Conservation (phyloP, 1,140 invertebrate species). For the Drosophila arizonae region DNA sequence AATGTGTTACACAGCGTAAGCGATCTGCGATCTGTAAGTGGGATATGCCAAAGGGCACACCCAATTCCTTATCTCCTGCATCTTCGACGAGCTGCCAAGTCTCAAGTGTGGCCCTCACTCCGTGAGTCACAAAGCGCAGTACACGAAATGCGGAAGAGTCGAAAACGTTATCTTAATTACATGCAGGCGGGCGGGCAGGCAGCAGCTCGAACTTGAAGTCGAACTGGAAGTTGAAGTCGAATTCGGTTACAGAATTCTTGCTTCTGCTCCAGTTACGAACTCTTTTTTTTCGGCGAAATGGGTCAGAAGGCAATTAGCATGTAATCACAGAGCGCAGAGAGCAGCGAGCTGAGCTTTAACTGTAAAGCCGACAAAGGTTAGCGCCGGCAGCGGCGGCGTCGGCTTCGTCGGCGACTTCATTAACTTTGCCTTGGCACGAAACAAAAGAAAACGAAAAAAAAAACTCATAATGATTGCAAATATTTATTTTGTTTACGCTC, state of each 20-base stretch:
- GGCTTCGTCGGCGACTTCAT: slow-evolving; percentile 19
- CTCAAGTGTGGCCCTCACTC: slow-evolving; percentile 44
- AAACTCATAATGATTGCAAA: slow-evolving; percentile 59
- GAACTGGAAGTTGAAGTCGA: slow-evolving; percentile 23
- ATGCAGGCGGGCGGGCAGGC: slow-evolving; percentile 52
- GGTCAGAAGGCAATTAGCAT: slow-evolving; percentile 76
- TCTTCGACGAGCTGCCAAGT: slow-evolving; percentile 55
- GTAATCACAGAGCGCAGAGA: slow-evolving; percentile 55
- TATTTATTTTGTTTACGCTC: slow-evolving; percentile 61
- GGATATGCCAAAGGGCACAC: slow-evolving; percentile 63
- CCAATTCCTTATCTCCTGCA: slow-evolving; percentile 42
- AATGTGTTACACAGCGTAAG: slow-evolving; percentile 5
- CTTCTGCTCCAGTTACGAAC: slow-evolving; percentile 61
- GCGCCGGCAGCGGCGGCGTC: slow-evolving; percentile 12
- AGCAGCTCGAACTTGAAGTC: slow-evolving; percentile 26
- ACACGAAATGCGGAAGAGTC: slow-evolving; percentile 51
- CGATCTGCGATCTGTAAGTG: slow-evolving; percentile 11
- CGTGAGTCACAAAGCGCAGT: slow-evolving; percentile 52
- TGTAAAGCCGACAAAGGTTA: slow-evolving; percentile 66
- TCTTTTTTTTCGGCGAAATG: slow-evolving; percentile 52
- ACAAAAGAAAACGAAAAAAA: slow-evolving; percentile 26
- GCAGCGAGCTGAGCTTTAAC: slow-evolving; percentile 49
- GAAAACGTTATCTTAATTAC: slow-evolving; percentile 72
- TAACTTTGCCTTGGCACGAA: slow-evolving; percentile 32
- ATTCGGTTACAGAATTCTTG: slow-evolving; percentile 24